Base-by-base conservation (phyloP, 2,888 invertebrate genomes). In the Notodonta ziczac region DNA sequence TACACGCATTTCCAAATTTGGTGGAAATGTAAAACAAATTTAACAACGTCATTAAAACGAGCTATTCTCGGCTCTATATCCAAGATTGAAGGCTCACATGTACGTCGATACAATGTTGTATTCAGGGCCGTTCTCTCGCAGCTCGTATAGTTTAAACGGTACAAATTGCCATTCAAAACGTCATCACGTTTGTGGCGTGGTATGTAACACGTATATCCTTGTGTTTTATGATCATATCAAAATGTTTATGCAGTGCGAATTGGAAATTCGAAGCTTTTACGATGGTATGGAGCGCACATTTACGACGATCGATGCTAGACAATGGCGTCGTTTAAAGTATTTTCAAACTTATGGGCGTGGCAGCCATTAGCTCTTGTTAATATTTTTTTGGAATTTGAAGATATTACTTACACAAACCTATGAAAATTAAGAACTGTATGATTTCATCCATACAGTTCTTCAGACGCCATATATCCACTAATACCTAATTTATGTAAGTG, bases 121-220 rank as follows among this genome's bases (percentile, higher is more conserved):
- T 67, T 72, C 69, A 62, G 67, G 61, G 66, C 69, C 69, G 59
- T 16, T 65, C 63, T 60, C 72, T 66, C 66, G 76, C 65, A 67
- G 69, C 70, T 78, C 76, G 73, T 72, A 77, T 69, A 75, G 78
- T 81, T 82, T 83, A 84, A 86, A 82, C 76, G 78, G 72, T 85
- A 85, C 84, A 85, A 84, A 87, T 85, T 84, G 83, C 80, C 78
- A 81, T 85, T 87, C 83, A 82, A 82, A 84, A 76, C 73, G 81
- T 85, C 83, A 80, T 86, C 81, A 81, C 77, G 80, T 85, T 82
- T 82, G 83, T 83, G 77, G 78, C 69, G 70, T 64, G 73, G 72
- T 65, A 66, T 79, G 74, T 81, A 78, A 82, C 77, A 72, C 72
- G 73, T 68, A 74, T 65, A 73, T 70, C 65, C 68, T 68, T 69